Evolutionary conservation across 2,888 invertebrate species (phyloP).

Genomic region (Sphecodes monilicornis): DNA sequence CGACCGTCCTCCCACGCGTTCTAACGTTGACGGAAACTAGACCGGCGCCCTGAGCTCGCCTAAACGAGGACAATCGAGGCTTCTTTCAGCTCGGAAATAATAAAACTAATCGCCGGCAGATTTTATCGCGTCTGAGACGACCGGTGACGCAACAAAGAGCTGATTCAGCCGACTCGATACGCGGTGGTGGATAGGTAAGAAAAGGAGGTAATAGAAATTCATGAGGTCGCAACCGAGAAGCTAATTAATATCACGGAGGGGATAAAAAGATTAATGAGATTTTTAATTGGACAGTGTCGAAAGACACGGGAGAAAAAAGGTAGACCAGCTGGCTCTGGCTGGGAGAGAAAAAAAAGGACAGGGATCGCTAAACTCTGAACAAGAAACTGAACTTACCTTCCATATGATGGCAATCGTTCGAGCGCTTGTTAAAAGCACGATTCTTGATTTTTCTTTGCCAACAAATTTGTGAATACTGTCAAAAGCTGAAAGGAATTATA

Average conservation of each 20-base stretch:
- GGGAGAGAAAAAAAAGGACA: background rate
- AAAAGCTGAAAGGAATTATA: too few relatives aligned
- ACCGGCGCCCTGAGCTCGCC: background rate
- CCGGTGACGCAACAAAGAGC: constrained; percentile 17
- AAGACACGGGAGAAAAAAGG: constrained; percentile 32
- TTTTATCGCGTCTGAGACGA: constrained; percentile 5
- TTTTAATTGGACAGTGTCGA: constrained; percentile 67
- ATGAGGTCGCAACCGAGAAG: constrained; percentile 39
- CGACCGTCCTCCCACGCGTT: background rate
- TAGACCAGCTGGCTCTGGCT: background rate
- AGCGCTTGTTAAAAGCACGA: too few relatives aligned
- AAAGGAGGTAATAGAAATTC: constrained; percentile 58
- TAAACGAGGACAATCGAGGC: background rate
- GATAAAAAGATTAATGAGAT: constrained; percentile 62
- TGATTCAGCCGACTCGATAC: constrained; percentile 13
- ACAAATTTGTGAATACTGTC: too few relatives aligned
- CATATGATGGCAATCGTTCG: too few relatives aligned
- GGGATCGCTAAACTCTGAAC: background rate
- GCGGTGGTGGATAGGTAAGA: constrained; percentile 13
- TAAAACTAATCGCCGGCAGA: constrained; percentile 19
- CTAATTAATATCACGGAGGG: constrained; percentile 55
- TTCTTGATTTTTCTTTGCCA: too few relatives aligned
- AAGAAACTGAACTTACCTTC: too few relatives aligned
- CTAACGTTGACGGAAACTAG: background rate
- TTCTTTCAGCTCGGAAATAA: background rate